phyloP scores from a whole-genome alignment of 2,888 invertebrate genomes.

The Gastrophysa polygoni region DNA sequence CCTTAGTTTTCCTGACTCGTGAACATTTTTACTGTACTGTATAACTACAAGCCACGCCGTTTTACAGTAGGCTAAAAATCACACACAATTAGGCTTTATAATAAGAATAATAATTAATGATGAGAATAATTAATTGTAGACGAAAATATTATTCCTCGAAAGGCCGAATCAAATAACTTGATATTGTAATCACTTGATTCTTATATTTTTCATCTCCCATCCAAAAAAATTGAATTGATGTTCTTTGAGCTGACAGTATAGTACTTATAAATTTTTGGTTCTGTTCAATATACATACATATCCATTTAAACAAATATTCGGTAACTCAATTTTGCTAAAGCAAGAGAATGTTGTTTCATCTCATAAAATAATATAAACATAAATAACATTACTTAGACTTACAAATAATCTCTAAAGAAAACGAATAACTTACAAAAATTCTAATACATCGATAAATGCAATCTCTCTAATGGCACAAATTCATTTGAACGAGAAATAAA shows the following conservation, averaged over 20 bases:
- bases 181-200: not conserved
- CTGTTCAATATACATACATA: constrained; percentile 47
- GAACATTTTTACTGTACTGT: constrained; percentile 35
- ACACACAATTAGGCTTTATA: constrained; percentile 42
- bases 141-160: constrained; percentile 3
- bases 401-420: constrained; percentile 42
- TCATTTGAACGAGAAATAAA: constrained; percentile 36
- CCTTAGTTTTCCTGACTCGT: constrained; percentile 46
- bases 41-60: constrained; percentile 31
- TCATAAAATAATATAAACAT: constrained; percentile 49
- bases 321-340: constrained; percentile 27
- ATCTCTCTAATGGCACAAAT: constrained; percentile 53
- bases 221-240: constrained; percentile 22
- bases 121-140: constrained; percentile 5
- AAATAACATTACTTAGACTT: constrained; percentile 52
- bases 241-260: constrained; percentile 54
- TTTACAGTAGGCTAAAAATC: constrained; percentile 30
- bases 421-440: constrained; percentile 44
- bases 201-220: not conserved
- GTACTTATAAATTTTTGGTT: constrained; percentile 51
- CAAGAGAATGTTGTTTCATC: constrained; percentile 29
- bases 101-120: constrained; percentile 30
- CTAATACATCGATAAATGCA: constrained; percentile 50
- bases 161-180: constrained; percentile 6
- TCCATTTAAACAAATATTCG: constrained; percentile 44